These are phyloP conservation scores for Ochotona curzoniae DNA, from an alignment of 2,113 vertebrate species.

Conservation along the genomic window DNA sequence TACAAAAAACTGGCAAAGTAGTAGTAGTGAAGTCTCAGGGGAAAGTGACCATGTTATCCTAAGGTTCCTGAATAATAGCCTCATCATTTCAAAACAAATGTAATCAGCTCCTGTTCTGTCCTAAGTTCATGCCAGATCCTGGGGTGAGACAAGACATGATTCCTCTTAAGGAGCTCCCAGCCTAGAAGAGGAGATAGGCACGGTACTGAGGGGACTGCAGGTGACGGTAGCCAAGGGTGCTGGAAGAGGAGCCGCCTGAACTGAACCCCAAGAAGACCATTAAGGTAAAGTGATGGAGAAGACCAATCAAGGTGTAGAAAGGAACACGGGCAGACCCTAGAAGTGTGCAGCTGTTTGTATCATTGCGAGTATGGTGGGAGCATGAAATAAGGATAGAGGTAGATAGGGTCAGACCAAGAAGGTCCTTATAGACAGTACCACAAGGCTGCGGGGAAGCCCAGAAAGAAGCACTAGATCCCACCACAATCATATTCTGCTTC, in stretches of 20 bases:
- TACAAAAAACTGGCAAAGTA: neutral
- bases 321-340: neutral
- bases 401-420: neutral
- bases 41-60: neutral
- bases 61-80: neutral
- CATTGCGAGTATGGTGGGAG: neutral
- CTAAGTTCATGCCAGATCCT: neutral
- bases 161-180: neutral
- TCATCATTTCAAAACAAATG: neutral
- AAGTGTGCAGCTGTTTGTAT: neutral
- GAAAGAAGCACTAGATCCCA: slow-evolving; percentile 26
- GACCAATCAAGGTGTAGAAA: neutral
- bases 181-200: neutral
- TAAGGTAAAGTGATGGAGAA: neutral
- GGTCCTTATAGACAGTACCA: neutral
- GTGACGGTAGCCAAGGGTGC: neutral
- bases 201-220: no score
- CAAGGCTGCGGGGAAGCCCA: neutral
- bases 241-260: neutral
- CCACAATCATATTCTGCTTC: neutral
- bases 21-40: neutral
- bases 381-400: neutral
- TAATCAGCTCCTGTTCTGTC: neutral
- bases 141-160: neutral
- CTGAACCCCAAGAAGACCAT: neutral